Evolutionary conservation across 2,888 invertebrate genomes (phyloP).

Genomic region (Carpatolechia fugitivella): DNA sequence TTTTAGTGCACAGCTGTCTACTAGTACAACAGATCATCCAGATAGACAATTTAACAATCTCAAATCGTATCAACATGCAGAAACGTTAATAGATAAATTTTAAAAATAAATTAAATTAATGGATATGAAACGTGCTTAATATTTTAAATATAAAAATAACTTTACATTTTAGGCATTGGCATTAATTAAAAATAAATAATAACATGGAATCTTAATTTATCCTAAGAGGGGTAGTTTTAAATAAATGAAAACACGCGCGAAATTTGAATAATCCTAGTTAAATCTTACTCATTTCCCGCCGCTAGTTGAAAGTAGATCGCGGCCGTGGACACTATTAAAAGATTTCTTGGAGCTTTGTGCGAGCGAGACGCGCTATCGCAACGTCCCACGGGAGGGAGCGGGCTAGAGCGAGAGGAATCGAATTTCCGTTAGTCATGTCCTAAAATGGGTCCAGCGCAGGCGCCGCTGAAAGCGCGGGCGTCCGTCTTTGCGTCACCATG

Average conservation of each 20-base stretch:
- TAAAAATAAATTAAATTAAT: neutral
- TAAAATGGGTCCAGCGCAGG: conserved; percentile 84
- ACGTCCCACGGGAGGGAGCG: conserved; percentile 71
- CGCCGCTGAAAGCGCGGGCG: conserved; percentile 79
- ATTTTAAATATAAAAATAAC: neutral
- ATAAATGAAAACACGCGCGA: conserved; percentile 34
- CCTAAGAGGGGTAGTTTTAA: neutral
- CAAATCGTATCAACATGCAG: neutral
- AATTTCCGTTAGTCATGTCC: conserved; percentile 85
- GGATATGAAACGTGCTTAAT: neutral
- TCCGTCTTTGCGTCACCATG: conserved; percentile 74
- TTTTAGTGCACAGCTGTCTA: conserved; percentile 39
- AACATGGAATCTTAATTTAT: neutral
- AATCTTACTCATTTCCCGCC: conserved; percentile 70
- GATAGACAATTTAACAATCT: conserved; percentile 11
- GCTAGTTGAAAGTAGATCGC: conserved; percentile 78
- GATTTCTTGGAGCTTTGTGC: conserved; percentile 78
- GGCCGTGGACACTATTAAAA: conserved; percentile 81
- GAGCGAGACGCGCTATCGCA: conserved; percentile 65
- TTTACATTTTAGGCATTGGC: neutral
- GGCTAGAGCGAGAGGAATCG: conserved; percentile 77
- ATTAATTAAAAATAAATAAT: neutral
- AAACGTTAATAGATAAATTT: neutral
- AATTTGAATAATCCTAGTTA: conserved; percentile 49
- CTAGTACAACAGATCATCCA: conserved; percentile 7